Conservation (phyloP, 1,140 invertebrate genomes). For the Drosophila trapezifrons region DNA sequence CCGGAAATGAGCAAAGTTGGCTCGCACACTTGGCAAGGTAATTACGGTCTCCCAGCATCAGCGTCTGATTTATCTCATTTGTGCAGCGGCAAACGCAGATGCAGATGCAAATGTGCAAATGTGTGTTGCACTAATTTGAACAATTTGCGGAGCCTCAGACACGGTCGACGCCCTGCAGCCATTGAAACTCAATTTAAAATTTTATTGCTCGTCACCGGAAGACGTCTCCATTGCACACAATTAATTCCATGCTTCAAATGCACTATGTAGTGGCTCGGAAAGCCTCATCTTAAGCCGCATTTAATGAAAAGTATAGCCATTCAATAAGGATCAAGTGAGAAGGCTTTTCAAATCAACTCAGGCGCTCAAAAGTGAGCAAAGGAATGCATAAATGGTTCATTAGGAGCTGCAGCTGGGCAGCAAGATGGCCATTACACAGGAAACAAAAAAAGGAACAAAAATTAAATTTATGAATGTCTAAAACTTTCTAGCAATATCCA, state of each 20-base stretch:
- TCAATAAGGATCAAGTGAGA: conserved; percentile 13
- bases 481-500: no score
- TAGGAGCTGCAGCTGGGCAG: conserved; percentile 7
- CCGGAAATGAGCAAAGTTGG: conserved; percentile 60
- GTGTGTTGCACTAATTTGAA: conserved; percentile 37
- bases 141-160: conserved; percentile 9
- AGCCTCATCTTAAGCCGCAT: conserved; percentile 3
- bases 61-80: conserved; percentile 49
- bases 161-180: conserved; percentile 13
- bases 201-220: conserved; percentile 23
- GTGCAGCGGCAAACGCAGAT: conserved; percentile 13
- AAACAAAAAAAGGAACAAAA: no score
- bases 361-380: conserved; percentile 3
- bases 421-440: background rate
- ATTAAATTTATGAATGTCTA: no score
- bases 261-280: conserved; percentile 3
- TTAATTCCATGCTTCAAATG: conserved; percentile 24
- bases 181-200: conserved; percentile 44
- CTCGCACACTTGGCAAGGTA: conserved; percentile 50
- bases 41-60: conserved; percentile 47
- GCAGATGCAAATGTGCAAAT: conserved; percentile 28
- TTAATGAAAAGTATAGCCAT: conserved; percentile 36
- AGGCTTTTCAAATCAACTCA: conserved; percentile 32
- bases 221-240: conserved; percentile 32
- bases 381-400: conserved; percentile 16